Evolutionary conservation across 2,113 vertebrate genomes (phyloP).

Genomic region (Pelecanoides urinatrix): DNA sequence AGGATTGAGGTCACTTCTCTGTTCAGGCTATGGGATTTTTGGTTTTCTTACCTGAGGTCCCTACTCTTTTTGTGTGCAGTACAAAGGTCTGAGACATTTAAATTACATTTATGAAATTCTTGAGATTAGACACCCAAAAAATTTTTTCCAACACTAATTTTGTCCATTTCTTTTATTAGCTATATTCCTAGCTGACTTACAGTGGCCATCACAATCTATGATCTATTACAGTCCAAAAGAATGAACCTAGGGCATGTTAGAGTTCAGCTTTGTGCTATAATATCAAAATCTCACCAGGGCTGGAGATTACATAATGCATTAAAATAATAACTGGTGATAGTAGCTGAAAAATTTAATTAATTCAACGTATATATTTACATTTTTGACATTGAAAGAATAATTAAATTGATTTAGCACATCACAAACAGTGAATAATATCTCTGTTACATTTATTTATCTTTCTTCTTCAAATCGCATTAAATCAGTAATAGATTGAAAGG

Average conservation of each 20-base stretch:
- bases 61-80: background rate
- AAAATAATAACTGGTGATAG: background rate
- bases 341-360: background rate
- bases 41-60: background rate
- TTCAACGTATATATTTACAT: background rate
- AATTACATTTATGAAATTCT: background rate
- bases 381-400: background rate
- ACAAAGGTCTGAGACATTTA: background rate
- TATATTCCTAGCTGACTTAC: background rate
- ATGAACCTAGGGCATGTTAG: background rate
- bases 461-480: background rate
- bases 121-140: accelerated
- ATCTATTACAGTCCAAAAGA: background rate
- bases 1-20: background rate
- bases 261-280: background rate
- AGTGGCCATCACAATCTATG: background rate
- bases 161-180: background rate
- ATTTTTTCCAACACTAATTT: background rate
- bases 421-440: background rate
- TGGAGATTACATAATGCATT: background rate
- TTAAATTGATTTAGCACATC: background rate
- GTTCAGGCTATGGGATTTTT: background rate
- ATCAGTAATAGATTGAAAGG: background rate
- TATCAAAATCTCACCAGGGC: background rate
- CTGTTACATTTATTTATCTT: background rate